A percentile compares a stretch with the other conserved stretches of the same genome.
Conservation (phyloP, 2,113 vertebrate species). For the Genyomyrus donnyi region DNA sequence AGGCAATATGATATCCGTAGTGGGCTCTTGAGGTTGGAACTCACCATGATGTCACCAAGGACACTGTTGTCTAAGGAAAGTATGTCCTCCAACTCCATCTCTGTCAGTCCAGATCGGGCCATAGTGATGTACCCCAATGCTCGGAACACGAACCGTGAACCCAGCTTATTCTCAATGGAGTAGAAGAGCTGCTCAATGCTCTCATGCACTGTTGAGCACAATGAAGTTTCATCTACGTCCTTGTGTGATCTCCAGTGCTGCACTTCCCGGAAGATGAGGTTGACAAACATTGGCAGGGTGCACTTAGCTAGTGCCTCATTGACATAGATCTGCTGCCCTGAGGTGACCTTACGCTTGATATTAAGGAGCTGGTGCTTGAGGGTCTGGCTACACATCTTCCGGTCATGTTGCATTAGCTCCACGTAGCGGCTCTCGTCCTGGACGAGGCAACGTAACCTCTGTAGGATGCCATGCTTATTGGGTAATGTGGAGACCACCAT, state of each 20-base stretch:
- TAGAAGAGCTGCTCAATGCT: constrained; percentile 95
- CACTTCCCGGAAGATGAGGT: constrained; percentile 91
- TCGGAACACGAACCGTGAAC: constrained; percentile 78
- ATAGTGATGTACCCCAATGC: constrained; percentile 95
- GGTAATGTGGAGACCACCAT: constrained; percentile 91
- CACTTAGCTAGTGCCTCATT: constrained; percentile 93
- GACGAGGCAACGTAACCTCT: constrained; percentile 86
- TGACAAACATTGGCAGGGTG: constrained; percentile 96
- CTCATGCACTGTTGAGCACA: constrained; percentile 90
- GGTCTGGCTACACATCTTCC: constrained; percentile 93
- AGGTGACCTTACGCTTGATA: constrained; percentile 93
- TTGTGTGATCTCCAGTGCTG: constrained; percentile 92
- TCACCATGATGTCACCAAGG: constrained; percentile 75
- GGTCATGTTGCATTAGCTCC: constrained; percentile 80
- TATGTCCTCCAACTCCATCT: constrained; percentile 93
- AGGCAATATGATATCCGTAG: constrained; percentile 84
- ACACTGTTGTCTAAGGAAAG: constrained; percentile 92
- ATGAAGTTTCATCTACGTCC: constrained; percentile 87
- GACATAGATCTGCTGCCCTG: constrained; percentile 96
- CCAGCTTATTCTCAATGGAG: constrained; percentile 83
- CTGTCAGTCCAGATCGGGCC: constrained; percentile 86
- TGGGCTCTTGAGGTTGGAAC: constrained; percentile 71
- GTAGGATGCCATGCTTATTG: constrained; percentile 91
- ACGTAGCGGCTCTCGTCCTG: constrained; percentile 84
- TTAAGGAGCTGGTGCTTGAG: constrained; percentile 89